Percentiles rank a stretch among this genome's conserved stretches.
Conservation (phyloP, 2,888 invertebrate species). For the Margaritifera margaritifera region DNA sequence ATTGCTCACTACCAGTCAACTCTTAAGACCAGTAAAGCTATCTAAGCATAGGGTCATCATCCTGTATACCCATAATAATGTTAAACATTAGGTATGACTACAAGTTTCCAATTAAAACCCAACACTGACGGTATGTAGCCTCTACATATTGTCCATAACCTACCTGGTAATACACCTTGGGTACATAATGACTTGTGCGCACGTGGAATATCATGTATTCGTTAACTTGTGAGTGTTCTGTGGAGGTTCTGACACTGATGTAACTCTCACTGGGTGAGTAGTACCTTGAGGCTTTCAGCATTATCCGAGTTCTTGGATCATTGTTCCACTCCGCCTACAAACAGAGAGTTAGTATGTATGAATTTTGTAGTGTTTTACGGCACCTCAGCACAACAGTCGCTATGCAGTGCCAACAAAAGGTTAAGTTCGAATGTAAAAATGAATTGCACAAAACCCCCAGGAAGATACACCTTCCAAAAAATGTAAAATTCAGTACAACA, state of each 20-base stretch:
- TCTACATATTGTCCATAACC: background rate
- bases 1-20: too few relatives aligned
- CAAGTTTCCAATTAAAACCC: background rate
- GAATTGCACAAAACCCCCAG: too few relatives aligned
- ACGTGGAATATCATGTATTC: slow-evolving; percentile 96
- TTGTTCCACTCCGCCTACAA: slow-evolving; percentile 43
- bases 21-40: too few relatives aligned
- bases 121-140: background rate
- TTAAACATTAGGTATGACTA: background rate
- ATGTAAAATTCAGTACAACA: too few relatives aligned
- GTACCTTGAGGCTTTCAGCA: slow-evolving; percentile 75
- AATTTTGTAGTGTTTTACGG: background rate
- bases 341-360: background rate
- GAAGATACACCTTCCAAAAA: too few relatives aligned
- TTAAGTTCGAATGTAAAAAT: too few relatives aligned
- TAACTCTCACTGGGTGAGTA: slow-evolving; percentile 88
- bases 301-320: slow-evolving; percentile 33
- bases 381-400: too few relatives aligned
- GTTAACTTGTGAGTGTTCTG: slow-evolving; percentile 80
- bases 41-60: too few relatives aligned
- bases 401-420: too few relatives aligned
- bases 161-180: slow-evolving; percentile 80
- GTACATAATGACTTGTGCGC: slow-evolving; percentile 90
- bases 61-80: too few relatives aligned
- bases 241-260: slow-evolving; percentile 89